Base-by-base conservation (phyloP, 2,888 invertebrate species). In the Bhutanitis thaidina region DNA sequence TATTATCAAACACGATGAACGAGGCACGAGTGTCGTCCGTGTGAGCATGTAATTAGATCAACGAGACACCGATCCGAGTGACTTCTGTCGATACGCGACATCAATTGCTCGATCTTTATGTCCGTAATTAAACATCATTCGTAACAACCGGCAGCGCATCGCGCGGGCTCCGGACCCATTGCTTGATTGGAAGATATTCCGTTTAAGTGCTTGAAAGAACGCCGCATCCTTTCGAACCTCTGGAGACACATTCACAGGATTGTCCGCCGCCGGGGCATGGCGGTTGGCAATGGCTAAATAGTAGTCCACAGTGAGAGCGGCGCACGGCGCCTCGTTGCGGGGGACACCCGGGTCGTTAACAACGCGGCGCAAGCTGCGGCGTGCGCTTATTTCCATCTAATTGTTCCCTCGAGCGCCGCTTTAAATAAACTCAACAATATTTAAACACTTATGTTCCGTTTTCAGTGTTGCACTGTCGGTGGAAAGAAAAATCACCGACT, bases 371-470 rank as follows among this genome's bases (percentile, higher is more conserved):
- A 12, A 12, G 34, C 15, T 15, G 29, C 40, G 9, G 27, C 29
- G 40, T 40, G 29, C 10, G 29, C 40, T 27, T 29, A 40, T 40
- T 40, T 29, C 29, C 16, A 12, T 40, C 27, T 40, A 40, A 40
- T 40, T 29, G 13, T 40, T 29, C 40, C 40, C 29, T 40, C 40
- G 40, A 27, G 40, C 8, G 40, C 25, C 7, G 38, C 16, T 12
- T 20, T 38, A 38, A 16, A 20, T 34, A 34, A 34, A 34, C 34
- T 34, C 34, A 12, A 34, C 12, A 34, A 34, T 34, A 34, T 34
- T 34, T 34, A 34, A 34, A 34, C 34, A 34, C 12, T 12, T 34
- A 34, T 12, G n/a, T 34, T 34, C 12, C 1, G 34, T 34, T 34
- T 12, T 7, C 34, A 34, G 34, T 34, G n/a, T 34, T 7, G 13